Conservation (phyloP, 2,797 vertebrate species). For the Mus spretus region DNA sequence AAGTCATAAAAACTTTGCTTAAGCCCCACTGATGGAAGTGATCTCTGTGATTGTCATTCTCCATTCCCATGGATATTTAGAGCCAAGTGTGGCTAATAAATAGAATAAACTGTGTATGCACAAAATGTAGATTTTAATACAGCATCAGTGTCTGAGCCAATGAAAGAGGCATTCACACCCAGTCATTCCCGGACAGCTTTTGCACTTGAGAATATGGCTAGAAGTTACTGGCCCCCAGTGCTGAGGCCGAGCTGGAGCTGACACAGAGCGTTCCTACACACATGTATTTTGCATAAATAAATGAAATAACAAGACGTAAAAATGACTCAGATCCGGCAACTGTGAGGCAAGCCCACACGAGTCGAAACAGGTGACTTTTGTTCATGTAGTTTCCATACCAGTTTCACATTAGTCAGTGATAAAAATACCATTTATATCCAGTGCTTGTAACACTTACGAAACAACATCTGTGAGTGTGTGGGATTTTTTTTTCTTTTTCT, state of each 20-base stretch:
- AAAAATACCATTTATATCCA: conserved; percentile 99
- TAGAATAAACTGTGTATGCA: conserved; percentile 94
- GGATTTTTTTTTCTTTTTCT: conserved; percentile 90
- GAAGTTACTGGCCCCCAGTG: conserved; percentile 90
- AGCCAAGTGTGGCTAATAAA: conserved; percentile 98
- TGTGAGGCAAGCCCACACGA: conserved; percentile 96
- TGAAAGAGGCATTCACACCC: conserved; percentile 91
- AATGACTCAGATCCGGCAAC: conserved; percentile 96
- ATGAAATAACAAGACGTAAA: conserved; percentile 96
- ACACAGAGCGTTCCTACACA: conserved; percentile 98
- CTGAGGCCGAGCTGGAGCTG: conserved; percentile 95
- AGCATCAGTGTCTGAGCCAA: conserved; percentile 92
- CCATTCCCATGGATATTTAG: conserved; percentile 95
- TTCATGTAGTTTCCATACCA: conserved; percentile 96
- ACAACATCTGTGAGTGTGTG: conserved; percentile 95
- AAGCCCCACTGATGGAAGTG: conserved; percentile 91
- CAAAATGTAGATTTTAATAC: conserved; percentile 94
- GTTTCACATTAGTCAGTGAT: conserved; percentile 99
- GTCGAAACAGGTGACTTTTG: conserved; percentile 97
- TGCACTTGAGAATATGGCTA: conserved; percentile 91
- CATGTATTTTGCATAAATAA: conserved; percentile 99
- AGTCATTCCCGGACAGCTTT: conserved; percentile 91
- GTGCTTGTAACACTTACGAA: conserved; percentile 99
- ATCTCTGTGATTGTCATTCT: conserved; percentile 95
- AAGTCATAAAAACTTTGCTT: conserved; percentile 92